phyloP scores from a whole-genome alignment of 2,113 vertebrate species.

The Paramormyrops kingsleyae region DNA sequence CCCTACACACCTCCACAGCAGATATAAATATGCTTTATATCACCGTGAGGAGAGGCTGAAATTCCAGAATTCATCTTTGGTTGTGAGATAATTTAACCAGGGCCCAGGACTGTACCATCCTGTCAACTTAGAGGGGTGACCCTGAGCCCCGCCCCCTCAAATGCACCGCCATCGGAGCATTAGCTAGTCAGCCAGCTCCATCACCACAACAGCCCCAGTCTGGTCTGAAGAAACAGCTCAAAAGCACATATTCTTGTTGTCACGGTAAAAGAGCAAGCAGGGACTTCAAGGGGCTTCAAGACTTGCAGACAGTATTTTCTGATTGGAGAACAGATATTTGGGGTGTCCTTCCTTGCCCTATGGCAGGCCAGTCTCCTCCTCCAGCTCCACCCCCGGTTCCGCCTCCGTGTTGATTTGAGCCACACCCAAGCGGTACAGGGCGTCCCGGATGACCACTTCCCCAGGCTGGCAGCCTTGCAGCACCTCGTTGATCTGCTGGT shows the following conservation, averaged over 20 bases:
- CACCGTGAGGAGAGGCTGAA: background rate
- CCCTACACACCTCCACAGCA: background rate
- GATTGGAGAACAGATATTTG: background rate
- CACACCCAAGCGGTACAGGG: conserved; percentile 86
- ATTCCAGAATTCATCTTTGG: background rate
- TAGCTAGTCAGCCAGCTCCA: background rate
- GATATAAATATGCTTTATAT: background rate
- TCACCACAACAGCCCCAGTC: background rate
- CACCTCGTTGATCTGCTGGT: conserved; percentile 81
- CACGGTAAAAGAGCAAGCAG: background rate
- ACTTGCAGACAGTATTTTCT: background rate
- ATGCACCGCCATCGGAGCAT: background rate
- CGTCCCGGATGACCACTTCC: conserved; percentile 89
- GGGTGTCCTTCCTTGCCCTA: background rate
- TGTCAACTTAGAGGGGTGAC: background rate
- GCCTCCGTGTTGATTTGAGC: conserved; percentile 86
- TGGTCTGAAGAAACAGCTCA: background rate
- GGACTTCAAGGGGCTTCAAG: background rate
- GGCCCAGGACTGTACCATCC: background rate
- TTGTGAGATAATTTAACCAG: background rate
- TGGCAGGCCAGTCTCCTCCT: conserved; percentile 39
- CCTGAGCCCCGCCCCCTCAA: background rate
- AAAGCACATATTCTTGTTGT: background rate
- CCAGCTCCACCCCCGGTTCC: conserved; percentile 52
- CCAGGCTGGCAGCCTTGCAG: conserved; percentile 88